Conservation (phyloP, 2,888 invertebrate species). For the Drosophila lutescens region DNA sequence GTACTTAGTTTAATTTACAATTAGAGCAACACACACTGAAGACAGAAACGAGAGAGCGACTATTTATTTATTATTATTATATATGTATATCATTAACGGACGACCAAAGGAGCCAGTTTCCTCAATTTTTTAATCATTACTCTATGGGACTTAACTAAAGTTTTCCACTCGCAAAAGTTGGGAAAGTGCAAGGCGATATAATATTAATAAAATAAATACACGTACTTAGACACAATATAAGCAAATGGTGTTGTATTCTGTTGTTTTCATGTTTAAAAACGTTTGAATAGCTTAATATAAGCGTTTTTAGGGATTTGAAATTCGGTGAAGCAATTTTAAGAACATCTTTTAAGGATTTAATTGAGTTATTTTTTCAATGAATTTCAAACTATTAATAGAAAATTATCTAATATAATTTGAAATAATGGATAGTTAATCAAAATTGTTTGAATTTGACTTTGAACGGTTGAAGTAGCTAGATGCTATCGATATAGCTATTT, state of each 20-base stretch:
- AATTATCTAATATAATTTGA: no score
- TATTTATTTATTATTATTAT: slow-evolving; percentile 35
- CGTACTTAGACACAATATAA: slow-evolving; percentile 13
- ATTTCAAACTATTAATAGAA: no score
- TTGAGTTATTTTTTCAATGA: no score
- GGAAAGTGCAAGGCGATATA: slow-evolving; percentile 23
- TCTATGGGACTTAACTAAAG: slow-evolving; percentile 17
- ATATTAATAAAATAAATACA: slow-evolving; percentile 27
- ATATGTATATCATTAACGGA: slow-evolving; percentile 21
- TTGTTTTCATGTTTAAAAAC: no score
- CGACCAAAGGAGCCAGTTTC: slow-evolving; percentile 40
- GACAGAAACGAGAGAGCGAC: slow-evolving; percentile 53
- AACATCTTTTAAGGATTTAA: no score
- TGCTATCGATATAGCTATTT: no score
- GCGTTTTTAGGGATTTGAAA: no score
- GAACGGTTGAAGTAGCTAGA: no score
- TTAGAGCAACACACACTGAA: slow-evolving; percentile 73
- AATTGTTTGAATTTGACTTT: no score
- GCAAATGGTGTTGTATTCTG: background rate
- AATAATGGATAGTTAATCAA: no score
- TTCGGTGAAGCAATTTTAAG: no score
- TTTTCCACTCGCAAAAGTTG: slow-evolving; percentile 6
- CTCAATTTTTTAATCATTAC: slow-evolving; percentile 25
- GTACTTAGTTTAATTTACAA: slow-evolving; percentile 69
- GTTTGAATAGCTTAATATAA: no score